Conservation (phyloP, 2,113 vertebrate genomes). For the Collichthys lucidus region DNA sequence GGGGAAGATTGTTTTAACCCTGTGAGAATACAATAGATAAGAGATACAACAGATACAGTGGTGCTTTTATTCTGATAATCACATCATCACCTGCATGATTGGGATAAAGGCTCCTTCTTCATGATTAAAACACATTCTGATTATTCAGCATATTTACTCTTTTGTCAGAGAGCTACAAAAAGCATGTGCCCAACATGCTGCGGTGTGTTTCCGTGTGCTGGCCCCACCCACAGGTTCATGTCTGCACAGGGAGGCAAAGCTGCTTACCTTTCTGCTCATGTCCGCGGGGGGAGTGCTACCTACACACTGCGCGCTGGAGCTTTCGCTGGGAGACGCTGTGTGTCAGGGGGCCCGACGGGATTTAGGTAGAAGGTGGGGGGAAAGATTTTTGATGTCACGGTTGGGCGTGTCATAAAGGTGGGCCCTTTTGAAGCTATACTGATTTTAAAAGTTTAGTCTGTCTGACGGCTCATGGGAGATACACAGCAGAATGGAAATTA, state of each 20-base stretch:
- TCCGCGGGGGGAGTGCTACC: constrained; percentile 45
- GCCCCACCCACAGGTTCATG: constrained; percentile 71
- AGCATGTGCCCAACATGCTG: constrained; percentile 21
- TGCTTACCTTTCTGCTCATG: constrained; percentile 78
- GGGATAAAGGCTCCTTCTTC: constrained; percentile 6
- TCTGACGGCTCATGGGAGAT: constrained; percentile 60
- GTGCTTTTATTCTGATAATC: constrained; percentile 14
- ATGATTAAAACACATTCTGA: constrained; percentile 22
- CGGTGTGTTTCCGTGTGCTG: constrained; percentile 20
- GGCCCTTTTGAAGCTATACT: constrained; percentile 53
- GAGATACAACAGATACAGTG: neutral
- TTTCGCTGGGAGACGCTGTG: constrained; percentile 26
- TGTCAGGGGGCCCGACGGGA: constrained; percentile 48
- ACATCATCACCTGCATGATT: constrained; percentile 15
- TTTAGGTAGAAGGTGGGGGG: constrained; percentile 54
- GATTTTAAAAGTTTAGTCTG: constrained; percentile 46
- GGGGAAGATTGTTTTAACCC: neutral
- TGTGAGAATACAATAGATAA: constrained; percentile 2
- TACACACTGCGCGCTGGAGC: constrained; percentile 48
- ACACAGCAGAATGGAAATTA: constrained; percentile 59
- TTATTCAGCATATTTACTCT: constrained; percentile 21
- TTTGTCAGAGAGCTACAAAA: neutral
- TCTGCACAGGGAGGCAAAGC: constrained; percentile 76
- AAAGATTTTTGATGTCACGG: constrained; percentile 75
- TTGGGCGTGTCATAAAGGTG: constrained; percentile 79